Evolutionary conservation across 23 tunicate species (phyloP), one percentile per base, ranked within the genome.

Genomic region (Trididemnum clinides): DNA sequence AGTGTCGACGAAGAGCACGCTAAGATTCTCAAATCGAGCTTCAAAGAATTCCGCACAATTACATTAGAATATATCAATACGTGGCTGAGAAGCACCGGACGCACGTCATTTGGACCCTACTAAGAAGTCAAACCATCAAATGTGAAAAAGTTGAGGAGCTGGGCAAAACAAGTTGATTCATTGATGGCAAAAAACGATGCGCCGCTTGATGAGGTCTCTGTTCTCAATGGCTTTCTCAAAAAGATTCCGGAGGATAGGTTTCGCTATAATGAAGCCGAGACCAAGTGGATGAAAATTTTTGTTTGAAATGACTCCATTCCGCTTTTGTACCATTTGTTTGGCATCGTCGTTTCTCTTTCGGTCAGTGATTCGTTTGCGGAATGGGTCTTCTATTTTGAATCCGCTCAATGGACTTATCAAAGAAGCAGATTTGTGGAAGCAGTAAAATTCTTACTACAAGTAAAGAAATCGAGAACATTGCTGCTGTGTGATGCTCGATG

Each of bases 281-380:
- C 12, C 79, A 72, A 72, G 57, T 33, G 79, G 79, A 29, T 72
- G 57, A 72, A 72, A 7, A 72, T 72, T 59, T 72, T 26, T 72
- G n/a, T 59, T 33, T 7, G 57, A 28, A 72, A 72, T 7, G 79
- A 72, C 79, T 72, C 79, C 30, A 25, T 72, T 72, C n/a, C 12
- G 57, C 30, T 72, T 7, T 72, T 30, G 12, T 19, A 28, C 51
- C 27, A 30, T 10, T n/a, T 25, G 29, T 12, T 26, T 26, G n/a
- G 57, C 51, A 26, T 72, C 57, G 7, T 72, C 29, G 27, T 72
- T n/a, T 30, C 58, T 19, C 57, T 72, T 28, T 7, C 29, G 79
- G 15, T 49, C 54, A 49, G 54, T 49, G 15, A 49, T 49, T 49
- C 54, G n/a, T 49, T 49, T 49, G 54, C 15, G 54, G 54, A 49